Percentiles rank a stretch among this genome's conserved stretches.
These are phyloP conservation scores for Chymomyza amoena DNA, from an alignment of 2,888 invertebrate genomes.

Conservation along the genomic window DNA sequence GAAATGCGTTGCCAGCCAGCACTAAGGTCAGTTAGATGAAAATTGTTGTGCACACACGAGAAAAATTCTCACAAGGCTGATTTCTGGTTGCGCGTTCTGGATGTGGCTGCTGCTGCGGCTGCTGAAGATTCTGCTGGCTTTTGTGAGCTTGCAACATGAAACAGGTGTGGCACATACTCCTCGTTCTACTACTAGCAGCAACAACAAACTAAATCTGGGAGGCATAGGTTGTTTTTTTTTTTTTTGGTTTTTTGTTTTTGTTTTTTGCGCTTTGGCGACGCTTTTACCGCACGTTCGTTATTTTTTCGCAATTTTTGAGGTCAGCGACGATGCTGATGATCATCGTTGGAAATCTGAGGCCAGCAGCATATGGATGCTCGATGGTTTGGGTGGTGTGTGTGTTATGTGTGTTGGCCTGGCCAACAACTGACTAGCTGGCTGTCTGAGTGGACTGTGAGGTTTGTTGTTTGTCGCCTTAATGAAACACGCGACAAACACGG, in stretches of 20 bases:
- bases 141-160: constrained; percentile 61
- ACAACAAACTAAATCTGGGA: constrained; percentile 53
- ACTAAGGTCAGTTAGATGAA: constrained; percentile 61
- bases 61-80: constrained; percentile 68
- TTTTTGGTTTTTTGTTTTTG: background rate
- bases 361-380: constrained; percentile 40
- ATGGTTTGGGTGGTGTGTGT: constrained; percentile 21
- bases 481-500: constrained; percentile 70
- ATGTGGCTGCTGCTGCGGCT: constrained; percentile 22
- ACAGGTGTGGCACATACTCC: constrained; percentile 69
- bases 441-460: constrained; percentile 24
- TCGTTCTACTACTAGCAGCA: constrained; percentile 43
- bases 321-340: constrained; percentile 62
- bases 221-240: constrained; percentile 36
- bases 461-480: constrained; percentile 72
- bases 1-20: constrained; percentile 65
- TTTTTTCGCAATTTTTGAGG: constrained; percentile 70
- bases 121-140: constrained; percentile 21
- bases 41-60: constrained; percentile 61
- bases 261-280: constrained; percentile 63
- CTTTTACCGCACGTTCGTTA: constrained; percentile 74
- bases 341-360: constrained; percentile 71
- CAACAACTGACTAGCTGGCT: constrained; percentile 18
- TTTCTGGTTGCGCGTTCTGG: constrained; percentile 39
- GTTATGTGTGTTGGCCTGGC: constrained; percentile 13